phyloP scores from a whole-genome alignment of 2,888 invertebrate genomes.

The Chrysolina oricalcia region DNA sequence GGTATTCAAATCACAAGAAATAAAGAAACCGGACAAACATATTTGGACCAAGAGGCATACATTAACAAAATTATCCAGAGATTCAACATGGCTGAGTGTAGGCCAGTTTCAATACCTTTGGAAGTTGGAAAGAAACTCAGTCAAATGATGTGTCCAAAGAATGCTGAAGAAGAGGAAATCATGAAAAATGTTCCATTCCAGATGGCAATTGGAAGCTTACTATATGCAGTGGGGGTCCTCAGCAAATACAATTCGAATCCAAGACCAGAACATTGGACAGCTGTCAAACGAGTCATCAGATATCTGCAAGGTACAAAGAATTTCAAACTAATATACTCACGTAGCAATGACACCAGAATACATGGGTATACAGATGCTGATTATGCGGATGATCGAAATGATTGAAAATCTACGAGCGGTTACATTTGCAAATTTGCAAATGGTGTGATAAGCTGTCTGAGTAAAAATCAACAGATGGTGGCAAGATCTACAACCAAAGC shows the following conservation, averaged over 20 bases:
- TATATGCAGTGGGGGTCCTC: not conserved
- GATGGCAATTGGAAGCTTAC: constrained; percentile 1
- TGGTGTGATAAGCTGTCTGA: constrained; percentile 10
- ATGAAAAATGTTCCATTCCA: not conserved
- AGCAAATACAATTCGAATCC: not conserved
- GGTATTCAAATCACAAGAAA: not conserved
- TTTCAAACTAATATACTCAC: not conserved
- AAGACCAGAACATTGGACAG: not conserved
- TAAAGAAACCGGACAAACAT: not conserved
- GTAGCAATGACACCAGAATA: not conserved
- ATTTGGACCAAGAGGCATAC: not conserved
- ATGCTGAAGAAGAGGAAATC: not conserved
- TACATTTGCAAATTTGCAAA: not conserved
- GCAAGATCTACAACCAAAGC: constrained; percentile 14
- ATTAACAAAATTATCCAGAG: not conserved
- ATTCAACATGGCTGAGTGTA: not conserved
- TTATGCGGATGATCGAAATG: not conserved
- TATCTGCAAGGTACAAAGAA: not conserved
- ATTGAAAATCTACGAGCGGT: not conserved
- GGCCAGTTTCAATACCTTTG: not conserved
- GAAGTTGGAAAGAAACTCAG: not conserved
- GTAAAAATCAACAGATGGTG: constrained; percentile 8
- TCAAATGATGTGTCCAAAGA: not conserved
- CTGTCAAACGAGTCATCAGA: not conserved
- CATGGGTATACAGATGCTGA: not conserved